Percentiles rank a stretch among this genome's conserved stretches.
phyloP scores from a whole-genome alignment of 92 coral and sea anemone genomes.

The Virgularia gustaviana region DNA sequence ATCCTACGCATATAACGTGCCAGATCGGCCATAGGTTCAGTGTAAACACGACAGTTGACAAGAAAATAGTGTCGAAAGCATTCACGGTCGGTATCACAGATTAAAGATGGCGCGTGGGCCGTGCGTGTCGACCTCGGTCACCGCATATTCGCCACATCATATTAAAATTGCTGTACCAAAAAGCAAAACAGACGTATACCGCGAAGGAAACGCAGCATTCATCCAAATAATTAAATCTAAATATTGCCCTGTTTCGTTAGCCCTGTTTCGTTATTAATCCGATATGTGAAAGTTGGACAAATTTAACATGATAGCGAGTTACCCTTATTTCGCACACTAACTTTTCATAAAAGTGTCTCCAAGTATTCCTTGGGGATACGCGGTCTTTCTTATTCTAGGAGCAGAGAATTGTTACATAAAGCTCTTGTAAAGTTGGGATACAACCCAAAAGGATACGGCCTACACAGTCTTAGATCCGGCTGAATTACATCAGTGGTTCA shows the following conservation, averaged over 20 bases:
- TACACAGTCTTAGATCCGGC: constrained; percentile 40
- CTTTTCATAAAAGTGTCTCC: not conserved
- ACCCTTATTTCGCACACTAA: not conserved
- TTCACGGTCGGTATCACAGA: no score
- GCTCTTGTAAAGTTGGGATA: not conserved
- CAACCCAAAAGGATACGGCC: constrained; percentile 22
- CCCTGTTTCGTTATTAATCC: not conserved
- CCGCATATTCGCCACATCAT: no score
- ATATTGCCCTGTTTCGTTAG: no score
- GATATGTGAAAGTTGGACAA: not conserved
- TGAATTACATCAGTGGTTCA: constrained; percentile 43
- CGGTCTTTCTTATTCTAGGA: not conserved
- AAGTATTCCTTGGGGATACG: not conserved
- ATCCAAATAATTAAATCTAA: not conserved
- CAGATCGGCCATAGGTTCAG: no score
- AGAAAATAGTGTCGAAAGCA: no score
- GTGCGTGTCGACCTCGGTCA: no score
- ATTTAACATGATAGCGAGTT: not conserved
- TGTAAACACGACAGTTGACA: no score
- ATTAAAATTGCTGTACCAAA: constrained; percentile 5
- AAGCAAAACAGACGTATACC: constrained; percentile 8
- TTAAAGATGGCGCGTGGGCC: no score
- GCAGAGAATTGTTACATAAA: constrained; percentile 11
- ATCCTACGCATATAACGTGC: no score
- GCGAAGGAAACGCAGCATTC: not conserved